phyloP scores from a whole-genome alignment of 2,797 vertebrate species.

The Pipistrellus pygmaeus region DNA sequence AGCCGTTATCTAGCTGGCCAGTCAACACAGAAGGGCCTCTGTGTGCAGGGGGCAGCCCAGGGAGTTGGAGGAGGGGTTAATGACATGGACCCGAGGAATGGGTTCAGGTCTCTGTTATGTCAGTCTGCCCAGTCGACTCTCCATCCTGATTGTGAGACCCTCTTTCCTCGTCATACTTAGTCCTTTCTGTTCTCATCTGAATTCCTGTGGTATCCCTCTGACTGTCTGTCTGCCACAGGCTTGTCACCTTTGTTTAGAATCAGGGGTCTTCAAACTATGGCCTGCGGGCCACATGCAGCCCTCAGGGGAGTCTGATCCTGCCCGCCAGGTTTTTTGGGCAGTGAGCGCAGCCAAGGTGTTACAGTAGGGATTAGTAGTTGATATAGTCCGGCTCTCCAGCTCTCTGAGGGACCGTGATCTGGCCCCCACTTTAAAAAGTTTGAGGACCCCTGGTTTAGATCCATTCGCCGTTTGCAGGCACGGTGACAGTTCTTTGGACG shows the following conservation, averaged over 20 bases:
- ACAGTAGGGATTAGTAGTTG: no score
- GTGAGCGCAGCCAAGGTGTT: no score
- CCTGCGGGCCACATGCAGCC: no score
- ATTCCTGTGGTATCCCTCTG: not conserved
- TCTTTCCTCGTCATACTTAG: not conserved
- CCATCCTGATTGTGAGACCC: not conserved
- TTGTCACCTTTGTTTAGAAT: not conserved
- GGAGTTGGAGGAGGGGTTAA: no score
- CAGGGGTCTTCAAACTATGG: no score
- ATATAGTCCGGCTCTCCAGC: no score
- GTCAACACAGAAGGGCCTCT: not conserved
- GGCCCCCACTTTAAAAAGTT: no score
- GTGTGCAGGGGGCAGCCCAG: not conserved
- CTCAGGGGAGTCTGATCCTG: no score
- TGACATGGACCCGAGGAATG: fast-evolving
- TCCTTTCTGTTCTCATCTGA: not conserved
- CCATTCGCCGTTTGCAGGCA: not conserved
- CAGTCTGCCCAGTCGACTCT: not conserved
- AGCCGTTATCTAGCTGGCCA: not conserved
- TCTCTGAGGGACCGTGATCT: no score
- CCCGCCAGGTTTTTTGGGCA: no score
- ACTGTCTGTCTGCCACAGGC: not conserved
- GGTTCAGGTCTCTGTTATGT: not conserved
- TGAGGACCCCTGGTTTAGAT: no score
- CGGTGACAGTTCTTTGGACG: not conserved